Conservation (phyloP, 2,888 invertebrate species). For the Chrysina gloriosa region DNA sequence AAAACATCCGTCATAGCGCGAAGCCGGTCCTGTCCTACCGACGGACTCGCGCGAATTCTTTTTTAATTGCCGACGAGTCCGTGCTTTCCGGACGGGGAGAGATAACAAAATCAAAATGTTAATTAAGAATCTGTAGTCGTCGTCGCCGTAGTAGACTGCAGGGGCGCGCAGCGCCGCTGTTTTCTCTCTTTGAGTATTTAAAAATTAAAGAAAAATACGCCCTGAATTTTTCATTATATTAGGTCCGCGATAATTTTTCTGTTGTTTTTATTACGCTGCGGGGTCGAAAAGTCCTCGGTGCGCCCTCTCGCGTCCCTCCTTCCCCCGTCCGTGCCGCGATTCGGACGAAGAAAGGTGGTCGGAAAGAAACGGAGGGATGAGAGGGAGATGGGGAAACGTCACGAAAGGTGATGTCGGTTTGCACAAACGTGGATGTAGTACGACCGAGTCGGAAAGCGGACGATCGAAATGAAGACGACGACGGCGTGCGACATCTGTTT, state of each 20-base stretch:
- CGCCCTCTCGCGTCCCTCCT: neutral
- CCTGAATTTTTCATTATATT: conserved; percentile 60
- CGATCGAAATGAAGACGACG: too few species aligned
- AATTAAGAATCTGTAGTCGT: conserved; percentile 62
- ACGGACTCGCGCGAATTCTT: conserved; percentile 57
- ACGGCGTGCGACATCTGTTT: too few species aligned
- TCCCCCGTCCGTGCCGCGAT: neutral
- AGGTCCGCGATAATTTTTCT: conserved; percentile 49
- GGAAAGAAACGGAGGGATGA: neutral
- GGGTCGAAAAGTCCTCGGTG: conserved; percentile 37
- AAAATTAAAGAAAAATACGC: conserved; percentile 65
- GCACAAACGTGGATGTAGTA: too few species aligned
- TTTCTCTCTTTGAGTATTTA: conserved; percentile 57
- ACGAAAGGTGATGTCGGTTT: neutral
- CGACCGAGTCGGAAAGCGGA: too few species aligned
- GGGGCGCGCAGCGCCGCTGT: conserved; percentile 51
- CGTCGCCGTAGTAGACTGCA: too few species aligned
- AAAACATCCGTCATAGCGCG: neutral
- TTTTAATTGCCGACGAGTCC: conserved; percentile 61
- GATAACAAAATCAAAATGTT: conserved; percentile 67
- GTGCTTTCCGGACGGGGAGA: conserved; percentile 48
- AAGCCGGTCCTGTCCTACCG: neutral
- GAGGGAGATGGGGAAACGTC: neutral
- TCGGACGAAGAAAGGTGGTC: neutral
- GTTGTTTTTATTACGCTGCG: conserved; percentile 45